Percentiles rank a stretch among this genome's conserved stretches.
Conservation (phyloP, 2,797 vertebrate genomes). For the Aulostomus chinensis region DNA sequence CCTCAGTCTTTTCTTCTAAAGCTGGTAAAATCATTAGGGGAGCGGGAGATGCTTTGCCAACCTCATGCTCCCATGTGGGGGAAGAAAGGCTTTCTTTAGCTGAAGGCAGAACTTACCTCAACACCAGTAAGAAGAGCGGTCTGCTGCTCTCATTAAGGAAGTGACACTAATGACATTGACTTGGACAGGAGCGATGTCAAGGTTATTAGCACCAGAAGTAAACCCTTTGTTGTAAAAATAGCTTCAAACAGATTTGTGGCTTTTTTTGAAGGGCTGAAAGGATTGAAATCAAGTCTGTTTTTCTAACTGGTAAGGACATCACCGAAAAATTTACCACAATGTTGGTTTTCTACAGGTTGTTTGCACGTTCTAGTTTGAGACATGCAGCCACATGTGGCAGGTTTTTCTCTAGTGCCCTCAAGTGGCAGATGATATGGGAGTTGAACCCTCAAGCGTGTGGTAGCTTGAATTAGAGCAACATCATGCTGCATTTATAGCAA, state of each 20-base stretch:
- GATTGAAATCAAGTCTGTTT: conserved; percentile 43
- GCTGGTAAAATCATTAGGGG: conserved; percentile 79
- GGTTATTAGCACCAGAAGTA: conserved; percentile 55
- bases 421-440: no score
- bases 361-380: conserved; percentile 17
- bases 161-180: conserved; percentile 66
- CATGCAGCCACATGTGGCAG: conserved; percentile 4
- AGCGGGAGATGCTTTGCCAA: conserved; percentile 70
- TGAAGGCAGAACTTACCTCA: conserved; percentile 63
- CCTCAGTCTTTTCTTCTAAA: conserved; percentile 49
- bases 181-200: conserved; percentile 45
- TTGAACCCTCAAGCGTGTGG: no score
- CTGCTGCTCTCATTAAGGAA: conserved; percentile 79
- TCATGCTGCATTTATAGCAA: no score
- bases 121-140: conserved; percentile 51
- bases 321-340: conserved; percentile 16
- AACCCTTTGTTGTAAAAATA: no score
- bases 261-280: no score
- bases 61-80: conserved; percentile 66
- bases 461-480: no score
- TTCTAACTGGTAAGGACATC: conserved; percentile 20
- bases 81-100: conserved; percentile 69
- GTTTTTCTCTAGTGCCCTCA: no score
- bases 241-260: no score
- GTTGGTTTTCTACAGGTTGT: conserved; percentile 18